A percentile compares a stretch with the other conserved stretches of the same genome.
Conservation (phyloP, 2,113 vertebrate genomes). For the Antennarius striatus region DNA sequence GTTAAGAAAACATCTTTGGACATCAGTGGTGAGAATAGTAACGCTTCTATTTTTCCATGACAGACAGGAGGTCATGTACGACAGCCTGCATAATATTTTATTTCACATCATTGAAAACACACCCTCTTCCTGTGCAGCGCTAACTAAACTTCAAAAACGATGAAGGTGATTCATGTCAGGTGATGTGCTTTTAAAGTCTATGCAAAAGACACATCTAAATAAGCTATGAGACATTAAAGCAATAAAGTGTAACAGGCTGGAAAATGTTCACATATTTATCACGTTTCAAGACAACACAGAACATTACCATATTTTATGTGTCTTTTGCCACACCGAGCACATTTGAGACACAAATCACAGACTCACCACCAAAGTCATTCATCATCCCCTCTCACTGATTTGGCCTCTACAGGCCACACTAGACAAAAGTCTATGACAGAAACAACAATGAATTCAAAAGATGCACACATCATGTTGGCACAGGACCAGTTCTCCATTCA, state of each 20-base stretch:
- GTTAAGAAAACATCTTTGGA: constrained; percentile 5
- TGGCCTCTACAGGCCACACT: background rate
- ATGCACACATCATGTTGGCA: constrained; percentile 45
- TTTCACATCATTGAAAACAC: background rate
- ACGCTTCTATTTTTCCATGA: constrained; percentile 28
- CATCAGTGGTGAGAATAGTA: constrained; percentile 23
- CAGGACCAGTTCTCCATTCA: constrained; percentile 9
- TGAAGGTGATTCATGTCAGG: constrained; percentile 12
- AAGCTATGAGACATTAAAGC: background rate
- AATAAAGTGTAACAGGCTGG: background rate
- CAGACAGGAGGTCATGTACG: constrained; percentile 36
- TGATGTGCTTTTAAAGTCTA: constrained; percentile 2
- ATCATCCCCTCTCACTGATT: constrained; percentile 22
- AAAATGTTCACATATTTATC: constrained; percentile 7
- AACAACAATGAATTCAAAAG: constrained; percentile 37
- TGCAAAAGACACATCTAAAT: constrained; percentile 11
- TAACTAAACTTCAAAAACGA: constrained; percentile 21
- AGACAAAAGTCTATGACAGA: constrained; percentile 25
- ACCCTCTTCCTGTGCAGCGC: constrained; percentile 6
- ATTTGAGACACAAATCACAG: constrained; percentile 5
- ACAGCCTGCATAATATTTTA: background rate
- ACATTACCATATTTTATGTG: no score
- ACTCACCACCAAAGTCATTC: constrained; percentile 12
- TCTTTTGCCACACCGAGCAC: constrained; percentile 1
- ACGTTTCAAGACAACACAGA: constrained; percentile 6